Conservation (phyloP, 2,888 invertebrate genomes). For the Ennomos fuscantarius region DNA sequence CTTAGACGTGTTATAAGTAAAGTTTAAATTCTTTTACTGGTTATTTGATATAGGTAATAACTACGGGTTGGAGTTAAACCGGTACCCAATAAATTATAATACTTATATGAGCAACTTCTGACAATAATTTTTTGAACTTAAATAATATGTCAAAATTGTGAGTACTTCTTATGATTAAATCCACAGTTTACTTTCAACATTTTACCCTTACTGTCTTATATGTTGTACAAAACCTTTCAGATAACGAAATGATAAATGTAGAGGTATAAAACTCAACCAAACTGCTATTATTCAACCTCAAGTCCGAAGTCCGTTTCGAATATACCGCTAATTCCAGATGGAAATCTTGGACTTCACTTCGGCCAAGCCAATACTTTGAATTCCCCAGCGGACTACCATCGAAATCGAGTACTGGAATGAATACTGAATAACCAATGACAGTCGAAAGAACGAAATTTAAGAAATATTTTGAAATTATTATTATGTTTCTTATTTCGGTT, state of each 20-base stretch:
- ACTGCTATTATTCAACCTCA: slow-evolving; percentile 18
- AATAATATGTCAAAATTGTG: no score
- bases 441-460: slow-evolving; percentile 34
- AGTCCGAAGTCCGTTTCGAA: slow-evolving; percentile 27
- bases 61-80: no score
- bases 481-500: slow-evolving; percentile 8
- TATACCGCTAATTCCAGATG: slow-evolving; percentile 43
- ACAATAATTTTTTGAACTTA: no score
- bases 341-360: slow-evolving; percentile 49
- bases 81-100: no score
- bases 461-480: slow-evolving; percentile 4
- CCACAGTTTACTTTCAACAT: background rate
- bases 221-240: background rate
- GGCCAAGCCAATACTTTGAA: slow-evolving; percentile 53
- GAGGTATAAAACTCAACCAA: slow-evolving; percentile 1
- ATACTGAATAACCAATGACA: slow-evolving; percentile 50
- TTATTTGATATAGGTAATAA: no score
- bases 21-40: no score
- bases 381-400: slow-evolving; percentile 55
- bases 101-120: no score
- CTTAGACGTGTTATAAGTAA: no score
- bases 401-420: slow-evolving; percentile 57
- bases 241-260: no score
- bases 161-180: background rate
- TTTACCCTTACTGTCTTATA: background rate